Conservation (phyloP, 2,888 invertebrate species). For the Coremacera marginata region DNA sequence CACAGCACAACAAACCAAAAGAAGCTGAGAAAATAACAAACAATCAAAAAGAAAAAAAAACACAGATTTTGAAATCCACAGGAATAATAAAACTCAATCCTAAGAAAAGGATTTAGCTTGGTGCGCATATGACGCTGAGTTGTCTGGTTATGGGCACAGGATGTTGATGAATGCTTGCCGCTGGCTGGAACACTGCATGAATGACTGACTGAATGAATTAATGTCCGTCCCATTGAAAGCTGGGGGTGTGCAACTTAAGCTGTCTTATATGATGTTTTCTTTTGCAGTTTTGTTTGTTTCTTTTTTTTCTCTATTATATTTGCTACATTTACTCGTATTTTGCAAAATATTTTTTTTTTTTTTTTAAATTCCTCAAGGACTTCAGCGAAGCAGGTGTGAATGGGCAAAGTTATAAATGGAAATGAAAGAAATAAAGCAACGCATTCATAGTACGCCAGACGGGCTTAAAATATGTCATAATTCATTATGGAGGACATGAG, state of each 20-base stretch:
- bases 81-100: background rate
- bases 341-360: background rate
- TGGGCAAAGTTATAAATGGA: conserved; percentile 38
- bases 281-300: too few species aligned
- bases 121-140: background rate
- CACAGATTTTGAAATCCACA: background rate
- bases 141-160: background rate
- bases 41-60: background rate
- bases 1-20: background rate
- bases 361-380: conserved; percentile 25
- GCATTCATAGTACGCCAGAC: conserved; percentile 23
- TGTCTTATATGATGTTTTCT: conserved; percentile 5
- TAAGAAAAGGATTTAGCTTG: background rate
- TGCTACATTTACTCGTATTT: background rate
- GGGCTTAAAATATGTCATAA: conserved; percentile 56
- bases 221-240: background rate
- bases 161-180: too few species aligned
- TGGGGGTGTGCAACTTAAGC: conserved; percentile 2
- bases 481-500: conserved; percentile 56
- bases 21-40: background rate
- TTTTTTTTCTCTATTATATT: background rate
- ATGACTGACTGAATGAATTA: background rate
- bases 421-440: conserved; percentile 15
- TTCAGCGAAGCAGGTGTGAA: conserved; percentile 51
- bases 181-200: background rate